Evolutionary conservation across 2,888 invertebrate genomes (phyloP), one percentile per base, ranked within the genome.

Genomic region (Campoplex capitator): DNA sequence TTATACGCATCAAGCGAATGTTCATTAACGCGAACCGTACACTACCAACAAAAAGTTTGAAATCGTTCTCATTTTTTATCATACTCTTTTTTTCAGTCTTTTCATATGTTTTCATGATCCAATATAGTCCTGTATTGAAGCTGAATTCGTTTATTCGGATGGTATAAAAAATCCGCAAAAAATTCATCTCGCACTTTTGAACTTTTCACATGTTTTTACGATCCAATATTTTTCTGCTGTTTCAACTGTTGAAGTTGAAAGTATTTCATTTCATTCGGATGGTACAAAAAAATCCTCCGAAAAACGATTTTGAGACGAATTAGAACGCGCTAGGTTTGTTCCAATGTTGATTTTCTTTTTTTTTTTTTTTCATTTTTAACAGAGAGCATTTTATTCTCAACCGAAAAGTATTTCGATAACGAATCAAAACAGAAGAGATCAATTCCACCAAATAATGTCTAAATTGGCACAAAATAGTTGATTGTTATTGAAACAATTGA

Each of bases 21-120:
- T 62, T 28, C 62, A 62, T 62, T 62, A 62, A 62, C 62, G 62
- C 62, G 13, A 6, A 23, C 23, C 23, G 58, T 58, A 58, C 58
- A 6, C 13, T 28, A 28, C 28, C 8, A 13, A 13, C 58, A 28
- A 62, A 62, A 62, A 62, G 62, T 62, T 62, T 32, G 1, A 2
- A 62, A 62, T 3, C 16, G 0, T 32, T 32, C 13, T 13, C 2
- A 11, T 62, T 32, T 62, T 62, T 16, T 32, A 3, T 62, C 13
- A 16, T 32, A 16, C 13, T 62, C 28, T 13, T 74, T 58, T 42
- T 58, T 62, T 7, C 38, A 38, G 13, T 1, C 11, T 13, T 45
- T 45, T 13, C 2, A 45, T 11, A 13, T 45, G 11, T 45, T 45
- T 45, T 45, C 45, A 13, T 11, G 45, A 9, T 2, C 11, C 42